phyloP scores from a whole-genome alignment of 2,797 vertebrate genomes.

The Prionace glauca region DNA sequence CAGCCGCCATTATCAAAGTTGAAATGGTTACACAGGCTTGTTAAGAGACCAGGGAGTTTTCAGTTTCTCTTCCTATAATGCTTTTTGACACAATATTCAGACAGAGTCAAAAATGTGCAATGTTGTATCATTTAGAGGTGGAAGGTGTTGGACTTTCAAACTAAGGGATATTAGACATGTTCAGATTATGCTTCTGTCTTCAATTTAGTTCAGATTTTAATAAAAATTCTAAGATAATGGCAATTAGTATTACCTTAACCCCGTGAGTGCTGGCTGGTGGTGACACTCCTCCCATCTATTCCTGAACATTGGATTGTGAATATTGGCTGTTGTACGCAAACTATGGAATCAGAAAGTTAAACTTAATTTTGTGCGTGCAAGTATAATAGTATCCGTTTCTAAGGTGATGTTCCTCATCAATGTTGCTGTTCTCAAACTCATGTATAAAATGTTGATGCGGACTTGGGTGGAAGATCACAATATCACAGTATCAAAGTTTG shows the following conservation, averaged over 20 bases:
- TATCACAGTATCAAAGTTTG: background rate
- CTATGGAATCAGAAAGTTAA: background rate
- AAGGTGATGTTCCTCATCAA: background rate
- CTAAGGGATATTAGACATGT: background rate
- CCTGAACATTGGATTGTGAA: background rate
- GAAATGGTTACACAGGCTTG: background rate
- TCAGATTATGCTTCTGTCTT: background rate
- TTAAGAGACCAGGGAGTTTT: background rate
- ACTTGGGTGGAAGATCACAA: background rate
- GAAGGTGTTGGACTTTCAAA: background rate
- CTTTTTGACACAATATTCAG: background rate
- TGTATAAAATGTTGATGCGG: background rate
- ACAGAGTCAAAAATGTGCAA: background rate
- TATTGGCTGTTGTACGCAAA: background rate
- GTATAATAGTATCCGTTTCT: background rate
- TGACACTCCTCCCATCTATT: background rate
- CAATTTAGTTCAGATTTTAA: background rate
- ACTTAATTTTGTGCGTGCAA: background rate
- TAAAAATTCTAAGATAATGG: background rate
- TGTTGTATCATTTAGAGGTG: background rate
- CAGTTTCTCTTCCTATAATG: background rate
- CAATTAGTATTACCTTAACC: background rate
- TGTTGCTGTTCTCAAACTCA: background rate
- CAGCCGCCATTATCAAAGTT: background rate
- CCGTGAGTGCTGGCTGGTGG: background rate